Base-by-base conservation (phyloP, 2,113 vertebrate species). In the Siniperca chuatsi region DNA sequence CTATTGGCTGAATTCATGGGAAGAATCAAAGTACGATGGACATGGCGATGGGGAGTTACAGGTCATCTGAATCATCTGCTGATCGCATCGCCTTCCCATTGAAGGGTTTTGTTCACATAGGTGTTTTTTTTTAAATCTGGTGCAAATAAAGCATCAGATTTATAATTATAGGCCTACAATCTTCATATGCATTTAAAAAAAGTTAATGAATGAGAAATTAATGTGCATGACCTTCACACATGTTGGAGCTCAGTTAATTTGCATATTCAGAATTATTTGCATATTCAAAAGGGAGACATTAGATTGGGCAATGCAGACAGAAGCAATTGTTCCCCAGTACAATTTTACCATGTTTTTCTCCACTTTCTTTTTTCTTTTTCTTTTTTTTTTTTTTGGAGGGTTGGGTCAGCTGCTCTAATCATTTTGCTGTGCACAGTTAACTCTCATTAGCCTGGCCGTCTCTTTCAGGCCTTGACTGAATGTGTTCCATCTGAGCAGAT, bases 401-500 rank as follows among this genome's bases (percentile, higher is more conserved):
- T 77, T 86, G 75, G 89, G 87, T 93, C 85, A 90, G 75, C 79
- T 52, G 66, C 79, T 83, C 73, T 89, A 92, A 89, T 90, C 80
- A 86, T 90, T 92, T 88, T 75, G 86, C 88, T 82, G 81, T 87
- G 82, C 87, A 86, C 86, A 90, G 85, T 93, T 92, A 87, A 88
- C 89, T 92, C 79, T 91, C 86, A 93, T 93, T 92, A 92, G 92
- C 86, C 76, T 83, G 87, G 87, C 86, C 44, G 6, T 89, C 75
- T 92, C 77, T 89, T 92, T 87, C 72, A 83, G 86, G 83, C 86
- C 83, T 86, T 52, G 82, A 90, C 82, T 93, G 81, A 93, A 92
- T 79, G 68, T 2, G 42, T 89, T 94, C 92, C 91, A 93, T 91
- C 73, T 64, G 82, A 92, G 90, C 94, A 94, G 92, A 92, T 93